Base-by-base conservation (phyloP, 2,888 invertebrate species). In the Zele albiditarsus region DNA sequence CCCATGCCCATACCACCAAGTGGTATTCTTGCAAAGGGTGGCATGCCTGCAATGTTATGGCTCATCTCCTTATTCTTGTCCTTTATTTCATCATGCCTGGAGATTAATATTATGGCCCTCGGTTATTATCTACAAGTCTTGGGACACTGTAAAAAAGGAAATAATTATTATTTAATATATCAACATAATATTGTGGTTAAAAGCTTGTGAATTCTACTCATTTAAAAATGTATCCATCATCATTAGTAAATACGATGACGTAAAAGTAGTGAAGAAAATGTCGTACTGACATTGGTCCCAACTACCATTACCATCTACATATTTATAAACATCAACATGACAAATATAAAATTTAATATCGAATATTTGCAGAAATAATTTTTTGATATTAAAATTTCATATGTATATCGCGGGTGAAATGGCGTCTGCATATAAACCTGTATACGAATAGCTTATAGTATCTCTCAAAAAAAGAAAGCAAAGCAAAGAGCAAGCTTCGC, bases 21-120 rank as follows among this genome's bases (percentile, higher is more conserved):
- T 87, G 93, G 94, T 91, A 94, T 93, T 92, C 94, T 93, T 80
- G 89, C 89, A 90, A 93, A 94, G 89, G 94, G 93, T 89, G 94
- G 93, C 94, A 94, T 94, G 91, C 94, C 94, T 89, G 93, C 92
- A 92, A 94, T 92, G 91, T 94, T 94, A 90, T 94, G 94, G 94
- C 94, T 94, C 94, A 94, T 94, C 88, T 88, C 88, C 88, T 84
- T 85, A 86, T 83, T 83, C 79, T 81, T 84, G 84, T 82, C 85
- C 83, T 85, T 78, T 85, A 87, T 86, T 85, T 88, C 86, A 86
- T 84, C 88, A 88, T 88, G 86, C 86, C 86, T 82, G 84, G 81
- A 78, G 77, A 84, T 83, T 85, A 84, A 84, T 84, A 80, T 84
- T 82, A 78, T 81, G 79, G 79, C 67, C 84, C 82, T 84, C 82